Evolutionary conservation across 2,113 vertebrate species (phyloP).

Genomic region (Condylura cristata): DNA sequence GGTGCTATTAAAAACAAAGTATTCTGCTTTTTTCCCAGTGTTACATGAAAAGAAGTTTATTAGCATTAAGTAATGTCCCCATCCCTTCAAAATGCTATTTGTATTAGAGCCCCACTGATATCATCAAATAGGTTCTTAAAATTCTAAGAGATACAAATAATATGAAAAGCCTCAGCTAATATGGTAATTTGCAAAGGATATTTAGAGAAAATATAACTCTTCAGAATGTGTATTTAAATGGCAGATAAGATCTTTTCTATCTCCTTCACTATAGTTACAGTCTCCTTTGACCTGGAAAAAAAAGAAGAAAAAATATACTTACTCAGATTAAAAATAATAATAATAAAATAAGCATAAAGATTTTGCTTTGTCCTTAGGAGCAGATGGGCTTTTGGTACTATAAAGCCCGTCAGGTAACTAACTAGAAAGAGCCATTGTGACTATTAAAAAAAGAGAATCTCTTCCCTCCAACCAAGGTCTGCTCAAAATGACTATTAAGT

Average conservation of each 20-base stretch:
- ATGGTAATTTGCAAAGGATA: neutral
- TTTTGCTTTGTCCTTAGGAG: neutral
- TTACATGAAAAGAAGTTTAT: neutral
- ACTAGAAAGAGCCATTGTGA: neutral
- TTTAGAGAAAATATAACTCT: neutral
- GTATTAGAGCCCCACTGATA: slow-evolving; percentile 20
- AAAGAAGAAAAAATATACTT: neutral
- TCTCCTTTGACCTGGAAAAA: neutral
- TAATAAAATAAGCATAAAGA: neutral
- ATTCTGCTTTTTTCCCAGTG: neutral
- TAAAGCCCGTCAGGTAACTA: neutral
- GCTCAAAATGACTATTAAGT: neutral
- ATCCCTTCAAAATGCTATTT: neutral
- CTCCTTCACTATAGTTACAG: neutral
- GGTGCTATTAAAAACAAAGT: slow-evolving; percentile 1
- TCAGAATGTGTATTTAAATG: neutral
- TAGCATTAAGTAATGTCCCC: slow-evolving; percentile 30
- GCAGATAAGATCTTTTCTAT: neutral
- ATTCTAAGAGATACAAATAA: slow-evolving; percentile 20
- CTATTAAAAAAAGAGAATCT: neutral
- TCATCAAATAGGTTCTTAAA: slow-evolving; percentile 37
- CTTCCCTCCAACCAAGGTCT: neutral
- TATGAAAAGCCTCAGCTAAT: slow-evolving; percentile 26
- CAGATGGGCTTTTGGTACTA: neutral
- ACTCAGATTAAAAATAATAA: neutral